Conservation (phyloP, 2,888 invertebrate genomes). For the Lycophotia porphyrea region DNA sequence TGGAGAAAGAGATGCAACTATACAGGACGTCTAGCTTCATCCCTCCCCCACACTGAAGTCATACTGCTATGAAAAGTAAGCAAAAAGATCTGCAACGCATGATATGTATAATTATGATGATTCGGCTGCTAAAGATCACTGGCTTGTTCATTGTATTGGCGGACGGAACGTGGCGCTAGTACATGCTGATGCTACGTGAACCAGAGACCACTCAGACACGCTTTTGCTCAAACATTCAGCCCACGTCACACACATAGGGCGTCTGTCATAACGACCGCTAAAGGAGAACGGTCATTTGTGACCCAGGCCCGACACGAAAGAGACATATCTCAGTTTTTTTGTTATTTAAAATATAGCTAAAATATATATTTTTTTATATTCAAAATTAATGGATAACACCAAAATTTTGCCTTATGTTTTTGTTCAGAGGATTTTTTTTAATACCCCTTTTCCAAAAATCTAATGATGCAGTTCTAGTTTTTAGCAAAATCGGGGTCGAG, state of each 20-base stretch:
- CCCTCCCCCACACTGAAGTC: neutral
- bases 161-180: constrained; percentile 43
- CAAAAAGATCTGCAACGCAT: neutral
- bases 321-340: too few relatives aligned
- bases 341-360: too few relatives aligned
- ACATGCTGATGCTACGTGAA: constrained; percentile 3
- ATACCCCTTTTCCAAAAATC: too few relatives aligned
- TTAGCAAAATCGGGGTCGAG: too few relatives aligned
- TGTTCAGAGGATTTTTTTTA: too few relatives aligned
- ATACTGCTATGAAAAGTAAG: neutral
- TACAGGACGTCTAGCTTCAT: neutral
- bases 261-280: neutral
- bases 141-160: constrained; percentile 12
- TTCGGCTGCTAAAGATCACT: neutral
- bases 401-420: too few relatives aligned
- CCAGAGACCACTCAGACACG: neutral
- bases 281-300: too few relatives aligned
- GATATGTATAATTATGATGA: constrained; percentile 28
- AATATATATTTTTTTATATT: too few relatives aligned
- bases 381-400: too few relatives aligned
- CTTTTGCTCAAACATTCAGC: neutral
- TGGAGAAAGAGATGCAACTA: neutral
- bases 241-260: neutral
- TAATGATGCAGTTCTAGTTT: too few relatives aligned
- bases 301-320: too few relatives aligned